Conservation (phyloP, 2,888 invertebrate genomes). For the Linnaemya vulpina region DNA sequence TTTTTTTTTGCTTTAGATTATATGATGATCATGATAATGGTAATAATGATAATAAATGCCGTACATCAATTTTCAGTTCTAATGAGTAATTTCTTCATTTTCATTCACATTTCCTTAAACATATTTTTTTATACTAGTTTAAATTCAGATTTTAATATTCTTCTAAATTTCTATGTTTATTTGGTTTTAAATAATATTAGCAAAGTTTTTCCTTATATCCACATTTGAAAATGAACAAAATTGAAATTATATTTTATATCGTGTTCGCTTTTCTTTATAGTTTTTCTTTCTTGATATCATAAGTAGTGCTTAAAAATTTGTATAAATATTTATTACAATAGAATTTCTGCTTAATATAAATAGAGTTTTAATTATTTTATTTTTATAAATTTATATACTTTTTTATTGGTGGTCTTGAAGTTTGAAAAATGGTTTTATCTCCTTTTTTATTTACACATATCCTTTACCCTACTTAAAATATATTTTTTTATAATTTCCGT, state of each 20-base stretch:
- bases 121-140: conserved; percentile 13
- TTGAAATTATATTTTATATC: not conserved
- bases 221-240: conserved; percentile 62
- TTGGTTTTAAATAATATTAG: conserved; percentile 56
- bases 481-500: not conserved
- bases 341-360: conserved; percentile 7
- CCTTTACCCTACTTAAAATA: not conserved
- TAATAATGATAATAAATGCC: conserved; percentile 52
- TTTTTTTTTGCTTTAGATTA: not conserved
- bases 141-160: conserved; percentile 29
- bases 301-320: conserved; percentile 57
- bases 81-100: not conserved
- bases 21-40: conserved; percentile 6
- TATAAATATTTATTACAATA: conserved; percentile 56
- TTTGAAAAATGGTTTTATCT: conserved; percentile 49
- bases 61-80: conserved; percentile 41
- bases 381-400: conserved; percentile 29
- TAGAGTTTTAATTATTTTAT: conserved; percentile 12
- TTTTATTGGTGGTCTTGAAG: conserved; percentile 69
- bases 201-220: conserved; percentile 69
- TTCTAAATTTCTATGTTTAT: conserved; percentile 24
- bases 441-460: conserved; percentile 35
- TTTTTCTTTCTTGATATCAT: conserved; percentile 12
- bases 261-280: not conserved
- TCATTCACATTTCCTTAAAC: not conserved